Evolutionary conservation across 2,888 invertebrate genomes (phyloP).

Genomic region (Allygus modestus): DNA sequence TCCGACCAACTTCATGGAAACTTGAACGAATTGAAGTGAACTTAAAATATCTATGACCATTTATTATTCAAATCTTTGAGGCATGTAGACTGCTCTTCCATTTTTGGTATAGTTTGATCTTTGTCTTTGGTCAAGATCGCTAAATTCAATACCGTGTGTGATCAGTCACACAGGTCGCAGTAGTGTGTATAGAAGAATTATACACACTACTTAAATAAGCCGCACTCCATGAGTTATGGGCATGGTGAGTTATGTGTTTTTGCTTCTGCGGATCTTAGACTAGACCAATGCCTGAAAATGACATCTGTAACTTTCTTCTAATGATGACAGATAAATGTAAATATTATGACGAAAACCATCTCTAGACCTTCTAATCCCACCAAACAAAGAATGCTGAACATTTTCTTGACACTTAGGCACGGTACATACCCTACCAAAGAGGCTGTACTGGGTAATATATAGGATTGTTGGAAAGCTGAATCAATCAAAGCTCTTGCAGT

Average conservation of each 20-base stretch:
- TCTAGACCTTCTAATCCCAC: not conserved
- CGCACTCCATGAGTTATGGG: too few species aligned
- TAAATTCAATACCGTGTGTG: not conserved
- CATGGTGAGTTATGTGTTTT: too few species aligned
- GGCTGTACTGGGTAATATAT: not conserved
- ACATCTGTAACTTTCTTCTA: not conserved
- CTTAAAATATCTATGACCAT: too few species aligned
- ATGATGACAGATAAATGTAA: not conserved
- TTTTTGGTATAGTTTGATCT: too few species aligned
- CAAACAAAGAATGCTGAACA: slow-evolving; percentile 33
- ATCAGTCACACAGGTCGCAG: slow-evolving; percentile 3
- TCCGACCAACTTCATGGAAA: too few species aligned
- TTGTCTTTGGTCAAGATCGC: slow-evolving; percentile 64
- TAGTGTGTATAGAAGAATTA: not conserved
- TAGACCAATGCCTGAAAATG: not conserved
- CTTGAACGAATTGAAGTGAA: too few species aligned
- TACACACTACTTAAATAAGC: too few species aligned
- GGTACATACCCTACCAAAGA: not conserved
- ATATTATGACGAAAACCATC: not conserved
- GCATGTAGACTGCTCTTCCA: too few species aligned
- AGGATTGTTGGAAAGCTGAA: slow-evolving; percentile 6
- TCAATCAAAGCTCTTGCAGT: slow-evolving; percentile 8
- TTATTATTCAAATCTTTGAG: too few species aligned
- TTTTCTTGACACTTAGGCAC: not conserved
- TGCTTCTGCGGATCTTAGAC: not conserved